These are phyloP conservation scores for Illadopsis cleaveri DNA, from an alignment of 2,113 vertebrate species.

Conservation along the genomic window DNA sequence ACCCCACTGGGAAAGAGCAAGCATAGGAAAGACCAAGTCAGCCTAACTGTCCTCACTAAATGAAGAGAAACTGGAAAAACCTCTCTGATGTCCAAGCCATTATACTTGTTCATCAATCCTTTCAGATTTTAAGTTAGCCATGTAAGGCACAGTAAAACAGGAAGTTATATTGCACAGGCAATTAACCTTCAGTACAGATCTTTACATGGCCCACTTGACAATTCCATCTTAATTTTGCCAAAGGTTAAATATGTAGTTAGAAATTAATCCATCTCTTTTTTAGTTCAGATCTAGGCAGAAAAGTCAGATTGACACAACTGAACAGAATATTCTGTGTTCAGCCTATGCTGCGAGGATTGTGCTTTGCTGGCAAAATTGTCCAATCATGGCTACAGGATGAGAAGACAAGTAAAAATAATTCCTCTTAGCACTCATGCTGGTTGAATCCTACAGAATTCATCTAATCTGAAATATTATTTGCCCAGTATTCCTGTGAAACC, in stretches of 20 bases:
- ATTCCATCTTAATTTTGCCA: background rate
- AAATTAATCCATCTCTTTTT: background rate
- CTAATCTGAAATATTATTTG: background rate
- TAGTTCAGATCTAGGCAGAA: background rate
- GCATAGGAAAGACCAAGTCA: background rate
- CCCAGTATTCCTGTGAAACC: background rate
- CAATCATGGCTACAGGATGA: background rate
- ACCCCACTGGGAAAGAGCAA: background rate
- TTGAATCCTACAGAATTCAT: background rate
- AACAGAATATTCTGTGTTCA: background rate
- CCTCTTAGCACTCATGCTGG: background rate
- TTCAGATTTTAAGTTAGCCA: background rate
- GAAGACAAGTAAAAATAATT: background rate
- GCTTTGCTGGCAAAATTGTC: background rate
- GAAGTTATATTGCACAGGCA: background rate
- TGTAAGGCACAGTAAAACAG: background rate
- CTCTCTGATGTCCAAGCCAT: background rate
- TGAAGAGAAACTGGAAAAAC: background rate
- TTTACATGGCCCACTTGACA: background rate
- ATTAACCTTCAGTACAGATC: slow-evolving; percentile 6
- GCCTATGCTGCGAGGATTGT: background rate
- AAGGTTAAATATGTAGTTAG: slow-evolving; percentile 8
- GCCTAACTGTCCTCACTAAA: background rate
- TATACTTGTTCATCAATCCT: background rate
- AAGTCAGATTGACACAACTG: background rate